These are phyloP conservation scores for Drosophila imparisetae DNA, from an alignment of 2,888 invertebrate genomes.

Conservation along the genomic window DNA sequence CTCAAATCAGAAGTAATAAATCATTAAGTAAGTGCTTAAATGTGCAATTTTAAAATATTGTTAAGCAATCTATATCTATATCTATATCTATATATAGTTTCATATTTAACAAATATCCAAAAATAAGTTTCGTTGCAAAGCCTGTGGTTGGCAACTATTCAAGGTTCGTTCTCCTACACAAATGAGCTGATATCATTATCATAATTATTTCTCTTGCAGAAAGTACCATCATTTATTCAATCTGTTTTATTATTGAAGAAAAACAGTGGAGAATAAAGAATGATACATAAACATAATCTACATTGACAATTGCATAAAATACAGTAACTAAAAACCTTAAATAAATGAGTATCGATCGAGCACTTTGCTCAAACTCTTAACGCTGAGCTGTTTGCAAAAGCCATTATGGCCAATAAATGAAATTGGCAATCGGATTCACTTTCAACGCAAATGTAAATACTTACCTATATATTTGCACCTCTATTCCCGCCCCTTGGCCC, in stretches of 20 bases:
- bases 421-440: slow-evolving; percentile 41
- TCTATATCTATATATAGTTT: background rate
- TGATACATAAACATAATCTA: background rate
- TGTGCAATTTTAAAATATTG: background rate
- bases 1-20: background rate
- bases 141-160: background rate
- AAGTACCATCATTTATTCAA: background rate
- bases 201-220: background rate
- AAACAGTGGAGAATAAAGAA: background rate
- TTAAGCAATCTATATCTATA: background rate
- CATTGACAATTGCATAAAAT: background rate
- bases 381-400: slow-evolving; percentile 26
- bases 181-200: background rate
- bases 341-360: background rate
- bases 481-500: background rate
- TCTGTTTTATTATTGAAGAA: background rate
- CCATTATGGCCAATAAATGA: slow-evolving; percentile 31
- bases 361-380: background rate
- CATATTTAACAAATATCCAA: background rate
- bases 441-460: slow-evolving; percentile 38
- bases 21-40: background rate
- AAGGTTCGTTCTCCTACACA: background rate
- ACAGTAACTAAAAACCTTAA: background rate
- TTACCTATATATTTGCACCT: slow-evolving; percentile 45
- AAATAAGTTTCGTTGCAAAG: background rate